These are phyloP conservation scores for Eulithis prunata DNA, from an alignment of 2,888 invertebrate genomes.

Conservation along the genomic window DNA sequence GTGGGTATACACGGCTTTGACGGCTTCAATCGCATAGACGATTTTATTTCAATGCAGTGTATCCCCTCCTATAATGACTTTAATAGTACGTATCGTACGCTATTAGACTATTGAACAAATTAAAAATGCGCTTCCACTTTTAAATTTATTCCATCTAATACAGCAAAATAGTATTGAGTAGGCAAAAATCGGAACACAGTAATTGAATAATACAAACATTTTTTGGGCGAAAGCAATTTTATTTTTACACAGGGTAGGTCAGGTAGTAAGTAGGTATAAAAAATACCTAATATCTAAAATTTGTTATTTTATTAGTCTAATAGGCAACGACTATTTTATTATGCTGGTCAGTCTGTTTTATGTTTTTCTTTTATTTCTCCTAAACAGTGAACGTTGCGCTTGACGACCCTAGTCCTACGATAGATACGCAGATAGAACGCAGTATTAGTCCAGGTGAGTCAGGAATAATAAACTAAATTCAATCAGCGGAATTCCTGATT, in stretches of 20 bases:
- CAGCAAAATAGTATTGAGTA: no score
- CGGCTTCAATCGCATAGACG: no score
- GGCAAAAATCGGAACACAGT: no score
- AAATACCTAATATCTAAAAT: no score
- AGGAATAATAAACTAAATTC: slow-evolving; percentile 4
- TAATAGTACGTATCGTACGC: background rate
- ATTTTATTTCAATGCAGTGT: no score
- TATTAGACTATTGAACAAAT: background rate
- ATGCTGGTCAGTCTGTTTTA: background rate
- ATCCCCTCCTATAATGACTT: no score
- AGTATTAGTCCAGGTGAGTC: slow-evolving; percentile 20
- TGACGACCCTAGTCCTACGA: background rate
- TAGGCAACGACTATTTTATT: background rate
- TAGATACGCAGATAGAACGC: slow-evolving; percentile 12
- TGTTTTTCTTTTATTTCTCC: slow-evolving; percentile 1
- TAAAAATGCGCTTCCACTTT: background rate
- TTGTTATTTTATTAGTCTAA: background rate
- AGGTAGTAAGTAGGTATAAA: no score
- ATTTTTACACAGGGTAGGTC: background rate
- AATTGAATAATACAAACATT: background rate
- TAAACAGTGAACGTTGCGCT: slow-evolving; percentile 14
- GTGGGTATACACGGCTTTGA: no score
- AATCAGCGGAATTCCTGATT: background rate
- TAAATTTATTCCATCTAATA: background rate
- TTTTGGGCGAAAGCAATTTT: background rate